Base-by-base conservation (phyloP, 2,113 vertebrate genomes). In the Urocolius indicus region DNA sequence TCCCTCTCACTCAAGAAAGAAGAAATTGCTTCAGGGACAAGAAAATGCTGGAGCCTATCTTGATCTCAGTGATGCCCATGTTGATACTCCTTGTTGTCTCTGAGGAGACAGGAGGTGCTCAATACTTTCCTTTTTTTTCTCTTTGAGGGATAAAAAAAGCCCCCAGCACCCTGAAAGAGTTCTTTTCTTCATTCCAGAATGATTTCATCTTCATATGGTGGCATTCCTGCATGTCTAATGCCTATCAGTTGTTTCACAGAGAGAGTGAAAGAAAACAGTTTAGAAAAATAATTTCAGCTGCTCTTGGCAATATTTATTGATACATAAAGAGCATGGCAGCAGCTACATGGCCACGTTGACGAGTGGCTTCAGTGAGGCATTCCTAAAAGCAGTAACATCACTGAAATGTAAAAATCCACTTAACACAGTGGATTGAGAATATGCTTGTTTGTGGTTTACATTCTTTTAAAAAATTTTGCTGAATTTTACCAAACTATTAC, bases 341-440 rank as follows among this genome's bases (percentile, higher is more conserved):
- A 94, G 48, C 30, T 87, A 16, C 0, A 0, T 36, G 57, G 58
- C 36, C 18, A 13, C 26, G 10, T 81, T 17, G 12, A 43, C 2
- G 4, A 22, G 29, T 26, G 16, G 36, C 58, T 82, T 84, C 62
- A 58, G 1, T 45, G 32, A 75, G 62, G 38, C 36, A 51, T 65
- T 54, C 24, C 45, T 72, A 45, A 79, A 46, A 46, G 30, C 55
- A 63, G 54, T 58, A 38, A 38, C 2, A 23, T 45, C 21, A 36
- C 17, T 74, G 52, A 43, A 48, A 27, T 45, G 27, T 52, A 77
- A 34, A 52, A 87, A 58, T 17, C 27, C 43, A 38, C 63, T 58
- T 22, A 87, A 54, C 15, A n/a, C 30, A 16, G 32, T 24, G 14
- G 16, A 52, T 82, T 26, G 21, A 82, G 27, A 13, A 14, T 51